phyloP scores from a whole-genome alignment of 35 echinoderm and acorn worm genomes.

The Eucidaris tribuloides region DNA sequence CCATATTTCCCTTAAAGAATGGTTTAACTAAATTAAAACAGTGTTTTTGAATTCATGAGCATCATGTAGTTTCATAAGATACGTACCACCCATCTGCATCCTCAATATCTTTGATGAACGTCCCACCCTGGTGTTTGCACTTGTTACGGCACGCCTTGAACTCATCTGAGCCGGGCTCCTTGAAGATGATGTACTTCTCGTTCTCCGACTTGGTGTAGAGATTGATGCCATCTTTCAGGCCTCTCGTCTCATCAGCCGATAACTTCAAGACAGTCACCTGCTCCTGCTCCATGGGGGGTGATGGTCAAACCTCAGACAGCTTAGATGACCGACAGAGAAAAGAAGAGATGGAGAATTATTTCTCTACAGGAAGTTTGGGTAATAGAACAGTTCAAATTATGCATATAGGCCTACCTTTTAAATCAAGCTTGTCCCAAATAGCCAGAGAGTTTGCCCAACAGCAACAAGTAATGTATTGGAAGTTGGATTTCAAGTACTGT shows the following conservation, averaged over 20 bases:
- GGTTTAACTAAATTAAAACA: no score
- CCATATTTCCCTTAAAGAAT: no score
- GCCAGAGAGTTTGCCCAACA: not conserved
- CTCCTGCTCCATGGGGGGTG: constrained; percentile 77
- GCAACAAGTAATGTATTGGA: not conserved
- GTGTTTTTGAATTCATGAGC: no score
- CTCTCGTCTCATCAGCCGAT: constrained; percentile 51
- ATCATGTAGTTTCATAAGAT: not conserved
- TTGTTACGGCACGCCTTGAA: constrained; percentile 87
- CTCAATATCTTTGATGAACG: constrained; percentile 88
- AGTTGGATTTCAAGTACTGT: no score
- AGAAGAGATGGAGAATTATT: not conserved
- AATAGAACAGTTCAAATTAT: not conserved
- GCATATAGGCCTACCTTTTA: not conserved
- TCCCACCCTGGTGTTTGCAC: constrained; percentile 95
- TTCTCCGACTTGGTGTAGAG: constrained; percentile 68
- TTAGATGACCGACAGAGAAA: not conserved
- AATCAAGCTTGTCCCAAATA: not conserved
- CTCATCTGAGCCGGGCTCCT: constrained; percentile 62
- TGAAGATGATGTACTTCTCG: constrained; percentile 78
- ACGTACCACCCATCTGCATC: constrained; percentile 60
- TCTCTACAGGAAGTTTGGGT: not conserved
- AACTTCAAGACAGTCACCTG: constrained; percentile 50
- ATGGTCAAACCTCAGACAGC: not conserved
- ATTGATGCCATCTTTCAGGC: constrained; percentile 65